Evolutionary conservation across 2,797 vertebrate genomes (phyloP).

Genomic region (Tapirus indicus): DNA sequence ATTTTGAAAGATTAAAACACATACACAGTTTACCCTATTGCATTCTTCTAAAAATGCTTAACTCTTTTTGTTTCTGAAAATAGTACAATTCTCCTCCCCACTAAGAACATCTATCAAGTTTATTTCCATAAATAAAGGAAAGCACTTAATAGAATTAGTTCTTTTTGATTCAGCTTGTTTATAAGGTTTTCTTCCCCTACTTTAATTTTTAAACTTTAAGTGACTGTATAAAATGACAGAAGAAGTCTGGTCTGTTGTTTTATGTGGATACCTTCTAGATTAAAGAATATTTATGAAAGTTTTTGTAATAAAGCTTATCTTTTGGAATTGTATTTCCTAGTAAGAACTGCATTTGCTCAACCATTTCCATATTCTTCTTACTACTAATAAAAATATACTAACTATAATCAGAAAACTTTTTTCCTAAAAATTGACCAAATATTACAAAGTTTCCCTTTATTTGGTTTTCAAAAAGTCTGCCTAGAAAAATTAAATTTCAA

Average conservation of each 20-base stretch:
- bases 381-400: constrained; percentile 11
- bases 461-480: not conserved
- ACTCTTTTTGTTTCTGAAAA: constrained; percentile 41
- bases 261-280: not conserved
- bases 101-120: not conserved
- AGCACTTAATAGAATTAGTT: not conserved
- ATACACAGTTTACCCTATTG: not conserved
- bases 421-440: not conserved
- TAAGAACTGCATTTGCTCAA: not conserved
- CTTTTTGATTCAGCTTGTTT: not conserved
- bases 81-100: not conserved
- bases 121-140: not conserved
- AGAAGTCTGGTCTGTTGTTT: not conserved
- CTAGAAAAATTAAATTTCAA: not conserved
- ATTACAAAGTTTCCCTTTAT: not conserved
- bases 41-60: not conserved
- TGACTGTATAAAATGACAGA: not conserved
- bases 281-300: not conserved
- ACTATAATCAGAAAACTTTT: not conserved
- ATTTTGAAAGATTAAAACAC: not conserved
- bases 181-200: not conserved
- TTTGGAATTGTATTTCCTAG: not conserved
- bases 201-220: constrained; percentile 42
- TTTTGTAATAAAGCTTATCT: not conserved
- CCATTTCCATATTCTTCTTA: not conserved